These are phyloP conservation scores for Acrobeloides nanus DNA, from an alignment of 2,888 invertebrate species.

Conservation along the genomic window DNA sequence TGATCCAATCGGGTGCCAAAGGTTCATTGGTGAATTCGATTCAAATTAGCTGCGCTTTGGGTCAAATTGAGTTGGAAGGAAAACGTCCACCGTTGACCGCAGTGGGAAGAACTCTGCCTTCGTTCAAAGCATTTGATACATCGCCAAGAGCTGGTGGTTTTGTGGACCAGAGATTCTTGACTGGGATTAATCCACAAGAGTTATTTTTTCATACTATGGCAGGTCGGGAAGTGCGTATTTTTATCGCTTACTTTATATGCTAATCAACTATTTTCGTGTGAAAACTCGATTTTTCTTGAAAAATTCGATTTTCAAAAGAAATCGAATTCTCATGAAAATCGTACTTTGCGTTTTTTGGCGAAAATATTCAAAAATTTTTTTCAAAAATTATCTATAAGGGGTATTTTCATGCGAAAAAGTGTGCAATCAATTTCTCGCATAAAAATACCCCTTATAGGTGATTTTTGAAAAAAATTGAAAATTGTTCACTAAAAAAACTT, in stretches of 20 bases:
- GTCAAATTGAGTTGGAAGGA: slow-evolving; percentile 97
- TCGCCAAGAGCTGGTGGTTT: slow-evolving; percentile 67
- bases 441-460: too few relatives aligned
- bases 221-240: slow-evolving; percentile 75
- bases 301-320: too few relatives aligned
- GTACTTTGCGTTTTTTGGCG: too few relatives aligned
- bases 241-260: background rate
- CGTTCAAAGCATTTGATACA: slow-evolving; percentile 62
- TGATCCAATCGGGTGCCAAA: slow-evolving; percentile 97
- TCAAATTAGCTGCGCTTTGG: slow-evolving; percentile 82
- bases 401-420: too few relatives aligned
- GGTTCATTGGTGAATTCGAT: slow-evolving; percentile 71
- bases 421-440: too few relatives aligned
- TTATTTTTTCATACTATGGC: slow-evolving; percentile 99
- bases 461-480: background rate
- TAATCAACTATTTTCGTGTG: too few relatives aligned
- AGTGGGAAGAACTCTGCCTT: slow-evolving; percentile 78
- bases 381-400: too few relatives aligned
- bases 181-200: slow-evolving; percentile 94
- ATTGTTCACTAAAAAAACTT: slow-evolving; percentile 1
- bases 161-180: slow-evolving; percentile 89
- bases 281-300: too few relatives aligned
- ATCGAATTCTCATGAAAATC: too few relatives aligned
- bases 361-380: too few relatives aligned
- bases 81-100: slow-evolving; percentile 78